Conservation (phyloP, 1,140 invertebrate genomes). For the Pissodes strobi region DNA sequence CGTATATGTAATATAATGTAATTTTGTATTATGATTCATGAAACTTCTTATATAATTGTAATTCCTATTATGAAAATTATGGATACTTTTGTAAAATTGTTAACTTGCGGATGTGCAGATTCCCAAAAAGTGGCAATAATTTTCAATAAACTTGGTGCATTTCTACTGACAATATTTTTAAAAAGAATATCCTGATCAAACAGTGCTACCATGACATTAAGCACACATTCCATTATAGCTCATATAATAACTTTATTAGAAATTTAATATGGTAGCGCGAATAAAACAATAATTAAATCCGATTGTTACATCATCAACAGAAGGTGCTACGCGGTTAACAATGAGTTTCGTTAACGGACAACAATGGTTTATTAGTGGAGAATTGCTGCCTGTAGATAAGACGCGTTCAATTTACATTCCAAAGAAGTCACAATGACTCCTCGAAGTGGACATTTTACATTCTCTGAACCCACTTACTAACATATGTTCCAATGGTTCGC, state of each 20-base stretch:
- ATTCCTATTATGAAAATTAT: too few species aligned
- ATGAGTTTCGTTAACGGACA: constrained; percentile 50
- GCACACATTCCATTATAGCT: not conserved
- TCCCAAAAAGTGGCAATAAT: too few species aligned
- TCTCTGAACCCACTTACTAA: constrained; percentile 42
- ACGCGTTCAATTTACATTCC: constrained; percentile 53
- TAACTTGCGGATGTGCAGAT: too few species aligned
- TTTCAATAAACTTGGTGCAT: too few species aligned
- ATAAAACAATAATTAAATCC: constrained; percentile 33
- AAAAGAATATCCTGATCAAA: too few species aligned
- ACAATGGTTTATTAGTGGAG: constrained; percentile 54
- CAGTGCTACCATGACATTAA: not conserved
- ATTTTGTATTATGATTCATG: too few species aligned
- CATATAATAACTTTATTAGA: not conserved
- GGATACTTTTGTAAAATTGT: too few species aligned
- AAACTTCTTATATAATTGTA: too few species aligned
- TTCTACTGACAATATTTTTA: too few species aligned
- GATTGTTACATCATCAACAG: constrained; percentile 27
- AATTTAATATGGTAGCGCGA: constrained; percentile 24
- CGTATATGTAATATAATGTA: too few species aligned
- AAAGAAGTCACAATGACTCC: constrained; percentile 48
- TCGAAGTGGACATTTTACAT: constrained; percentile 50
- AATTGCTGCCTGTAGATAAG: constrained; percentile 50
- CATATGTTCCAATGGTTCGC: constrained; percentile 21
- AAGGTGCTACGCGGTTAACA: constrained; percentile 41